Conservation (phyloP, 2,888 invertebrate genomes). For the Orthonevra nobilis region DNA sequence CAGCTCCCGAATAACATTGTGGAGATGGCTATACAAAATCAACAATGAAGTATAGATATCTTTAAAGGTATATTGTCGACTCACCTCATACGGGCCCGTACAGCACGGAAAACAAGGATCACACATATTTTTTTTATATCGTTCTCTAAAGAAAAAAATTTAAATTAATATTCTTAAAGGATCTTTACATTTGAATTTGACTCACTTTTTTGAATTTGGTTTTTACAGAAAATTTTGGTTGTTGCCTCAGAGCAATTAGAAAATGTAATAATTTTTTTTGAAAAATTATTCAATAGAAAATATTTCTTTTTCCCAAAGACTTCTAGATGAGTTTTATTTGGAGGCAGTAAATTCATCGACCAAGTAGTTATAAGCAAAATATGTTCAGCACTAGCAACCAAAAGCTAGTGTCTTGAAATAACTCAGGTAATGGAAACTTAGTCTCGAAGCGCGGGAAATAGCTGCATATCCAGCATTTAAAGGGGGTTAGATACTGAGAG, state of each 20-base stretch:
- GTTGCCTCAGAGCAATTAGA: slow-evolving; percentile 10
- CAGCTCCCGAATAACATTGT: slow-evolving; percentile 76
- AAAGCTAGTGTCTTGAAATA: no score
- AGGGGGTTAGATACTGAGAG: no score
- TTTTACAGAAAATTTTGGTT: slow-evolving; percentile 31
- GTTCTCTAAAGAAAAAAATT: neutral
- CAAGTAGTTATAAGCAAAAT: no score
- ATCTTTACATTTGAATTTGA: no score
- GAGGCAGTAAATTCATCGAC: no score
- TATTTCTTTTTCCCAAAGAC: neutral
- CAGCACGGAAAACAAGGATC: slow-evolving; percentile 70
- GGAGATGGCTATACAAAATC: slow-evolving; percentile 74
- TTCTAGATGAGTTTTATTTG: slow-evolving; percentile 11
- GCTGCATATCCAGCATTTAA: no score
- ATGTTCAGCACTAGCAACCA: no score
- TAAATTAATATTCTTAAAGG: neutral
- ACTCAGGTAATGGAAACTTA: no score
- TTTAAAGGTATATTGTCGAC: no score
- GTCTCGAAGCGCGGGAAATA: no score
- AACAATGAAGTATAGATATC: neutral
- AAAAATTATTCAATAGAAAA: neutral
- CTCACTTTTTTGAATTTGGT: slow-evolving; percentile 14
- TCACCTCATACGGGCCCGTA: slow-evolving; percentile 78
- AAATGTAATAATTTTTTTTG: slow-evolving; percentile 12
- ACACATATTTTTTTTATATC: slow-evolving; percentile 31